Evolutionary conservation across 2,797 vertebrate species (phyloP), one percentile per base, ranked within the genome.

Genomic region (Molothrus aeneus): DNA sequence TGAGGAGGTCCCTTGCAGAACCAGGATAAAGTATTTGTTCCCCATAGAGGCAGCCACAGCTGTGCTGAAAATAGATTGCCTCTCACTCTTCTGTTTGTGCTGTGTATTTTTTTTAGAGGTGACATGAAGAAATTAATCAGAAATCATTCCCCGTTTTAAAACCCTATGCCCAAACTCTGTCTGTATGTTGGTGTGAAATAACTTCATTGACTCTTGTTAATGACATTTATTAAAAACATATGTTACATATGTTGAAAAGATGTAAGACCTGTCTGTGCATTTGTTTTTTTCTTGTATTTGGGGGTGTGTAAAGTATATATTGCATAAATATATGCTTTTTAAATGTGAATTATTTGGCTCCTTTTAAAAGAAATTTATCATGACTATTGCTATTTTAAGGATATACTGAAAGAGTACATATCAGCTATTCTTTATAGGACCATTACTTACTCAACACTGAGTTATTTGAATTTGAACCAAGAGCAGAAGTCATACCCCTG

Each of bases 391-490:
- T 78, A 26, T 66, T 86, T 73, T 61, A 77, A 54, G 63, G 22
- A 72, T 6, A 18, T 85, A 53, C 80, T 45, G 59, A 73, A 90
- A 32, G 9, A 82, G 13, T 79, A 80, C 18, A 51, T 84, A 77
- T 31, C 43, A 92, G 24, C 45, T 78, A 26, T 86, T 95, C 61
- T 94, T 57, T 83, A 84, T 85, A 38, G 8, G 48, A 90, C 82
- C 32, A 84, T 80, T 92, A 91, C 28, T 95, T 94, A 71, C 45
- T 87, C 66, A 87, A 56, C 65, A 63, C 7, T 50, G 64, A 88
- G 47, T 50, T 92, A 85, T 96, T 95, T 97, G 86, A 57, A 72
- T 84, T 93, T 96, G 69, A 93, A 75, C 28, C 54, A 85, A 65
- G 32, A 88, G 65, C 25, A 92, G 61, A 93, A 93, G 32, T 90